A percentile compares a stretch with the other conserved stretches of the same genome.
These are phyloP conservation scores for Portevinia maculata DNA, from an alignment of 2,888 invertebrate genomes.

Conservation along the genomic window DNA sequence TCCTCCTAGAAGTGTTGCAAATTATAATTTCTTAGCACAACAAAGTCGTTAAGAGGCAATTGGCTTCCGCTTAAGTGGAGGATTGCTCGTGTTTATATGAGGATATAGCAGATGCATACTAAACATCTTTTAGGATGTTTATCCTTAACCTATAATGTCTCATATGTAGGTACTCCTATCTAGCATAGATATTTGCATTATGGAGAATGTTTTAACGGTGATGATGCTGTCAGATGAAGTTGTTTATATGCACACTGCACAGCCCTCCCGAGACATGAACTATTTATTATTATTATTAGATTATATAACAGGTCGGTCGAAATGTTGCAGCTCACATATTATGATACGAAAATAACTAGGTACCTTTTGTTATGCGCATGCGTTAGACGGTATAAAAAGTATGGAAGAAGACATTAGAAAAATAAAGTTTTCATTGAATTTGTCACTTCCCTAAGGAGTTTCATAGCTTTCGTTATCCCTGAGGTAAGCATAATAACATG, in stretches of 20 bases:
- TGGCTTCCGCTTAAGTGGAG: conserved; percentile 57
- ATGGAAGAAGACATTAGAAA: conserved; percentile 28
- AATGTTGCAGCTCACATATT: conserved; percentile 5
- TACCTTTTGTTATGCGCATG: conserved; percentile 1
- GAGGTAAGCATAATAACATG: conserved; percentile 20
- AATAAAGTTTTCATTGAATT: conserved; percentile 60
- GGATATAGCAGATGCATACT: conserved; percentile 28
- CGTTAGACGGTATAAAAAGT: background rate
- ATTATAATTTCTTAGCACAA: conserved; percentile 56
- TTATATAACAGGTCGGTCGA: conserved; percentile 18
- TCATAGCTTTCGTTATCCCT: conserved; percentile 27
- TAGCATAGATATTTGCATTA: conserved; percentile 7
- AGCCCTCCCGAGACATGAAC: conserved; percentile 50
- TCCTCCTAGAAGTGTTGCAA: conserved; percentile 25
- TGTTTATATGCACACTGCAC: conserved; percentile 66
- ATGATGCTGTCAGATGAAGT: conserved; percentile 39
- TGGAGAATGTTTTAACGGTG: conserved; percentile 21
- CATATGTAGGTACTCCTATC: conserved; percentile 12
- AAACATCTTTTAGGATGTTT: conserved; percentile 47
- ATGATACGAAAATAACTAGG: conserved; percentile 2
- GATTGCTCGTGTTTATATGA: conserved; percentile 17
- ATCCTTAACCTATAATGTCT: conserved; percentile 36
- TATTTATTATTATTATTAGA: conserved; percentile 53
- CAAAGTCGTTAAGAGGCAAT: conserved; percentile 62
- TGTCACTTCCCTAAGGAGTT: conserved; percentile 44